Evolutionary conservation across 2,888 invertebrate genomes (phyloP).

Genomic region (Boloria euphrosyne): DNA sequence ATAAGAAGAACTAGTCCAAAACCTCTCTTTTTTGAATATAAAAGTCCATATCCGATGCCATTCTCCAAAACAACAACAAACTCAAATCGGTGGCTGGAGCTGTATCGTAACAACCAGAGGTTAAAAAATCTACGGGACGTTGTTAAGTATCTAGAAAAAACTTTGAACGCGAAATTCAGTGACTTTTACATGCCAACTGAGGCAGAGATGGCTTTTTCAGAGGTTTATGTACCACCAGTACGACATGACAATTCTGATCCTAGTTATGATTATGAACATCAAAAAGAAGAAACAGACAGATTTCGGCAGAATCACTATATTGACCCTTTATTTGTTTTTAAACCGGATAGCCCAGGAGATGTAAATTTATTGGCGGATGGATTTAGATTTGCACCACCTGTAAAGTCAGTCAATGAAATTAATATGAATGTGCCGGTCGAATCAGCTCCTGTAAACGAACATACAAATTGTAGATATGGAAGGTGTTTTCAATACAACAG

Average conservation of each 20-base stretch:
- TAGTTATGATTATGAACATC: slow-evolving; percentile 45
- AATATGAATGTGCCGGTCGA: slow-evolving; percentile 45
- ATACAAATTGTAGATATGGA: slow-evolving; percentile 51
- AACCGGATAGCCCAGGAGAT: slow-evolving; percentile 88
- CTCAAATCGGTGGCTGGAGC: slow-evolving; percentile 71
- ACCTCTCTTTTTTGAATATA: slow-evolving; percentile 76
- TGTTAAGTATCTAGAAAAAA: slow-evolving; percentile 72
- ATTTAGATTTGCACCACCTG: slow-evolving; percentile 62
- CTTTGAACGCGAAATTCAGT: slow-evolving; percentile 72
- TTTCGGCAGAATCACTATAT: slow-evolving; percentile 60
- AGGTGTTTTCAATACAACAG: slow-evolving; percentile 48
- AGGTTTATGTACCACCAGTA: slow-evolving; percentile 63
- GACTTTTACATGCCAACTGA: slow-evolving; percentile 60
- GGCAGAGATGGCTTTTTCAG: slow-evolving; percentile 69
- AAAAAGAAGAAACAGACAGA: slow-evolving; percentile 39
- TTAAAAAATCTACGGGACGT: slow-evolving; percentile 72
- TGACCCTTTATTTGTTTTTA: slow-evolving; percentile 87
- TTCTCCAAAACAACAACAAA: slow-evolving; percentile 62
- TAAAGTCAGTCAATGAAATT: slow-evolving; percentile 33
- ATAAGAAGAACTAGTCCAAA: slow-evolving; percentile 73
- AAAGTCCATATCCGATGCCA: slow-evolving; percentile 66
- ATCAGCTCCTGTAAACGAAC: slow-evolving; percentile 56
- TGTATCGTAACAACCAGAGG: slow-evolving; percentile 71
- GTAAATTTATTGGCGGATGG: slow-evolving; percentile 87
- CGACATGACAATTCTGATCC: slow-evolving; percentile 43